Evolutionary conservation across 37 sponge, comb jelly and placozoan genomes (phyloP), one percentile per base, ranked within the genome.

Genomic region (Beroe ovata): DNA sequence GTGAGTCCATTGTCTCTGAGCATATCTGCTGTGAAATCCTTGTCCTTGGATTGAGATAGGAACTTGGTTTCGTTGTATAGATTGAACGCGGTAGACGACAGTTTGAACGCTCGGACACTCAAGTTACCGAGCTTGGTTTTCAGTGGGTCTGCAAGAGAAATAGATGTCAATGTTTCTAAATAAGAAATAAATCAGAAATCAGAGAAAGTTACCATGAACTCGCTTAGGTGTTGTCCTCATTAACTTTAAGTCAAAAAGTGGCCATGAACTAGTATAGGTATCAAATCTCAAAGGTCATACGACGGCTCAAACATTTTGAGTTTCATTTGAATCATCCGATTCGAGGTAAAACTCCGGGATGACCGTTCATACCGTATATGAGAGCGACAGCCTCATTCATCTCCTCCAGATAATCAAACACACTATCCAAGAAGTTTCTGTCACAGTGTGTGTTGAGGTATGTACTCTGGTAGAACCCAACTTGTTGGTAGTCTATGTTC

Each of bases 391-490:
- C 71, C 25, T 69, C 71, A 20, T 69, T 69, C 71, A 69, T 69
- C 25, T 69, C 71, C 71, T 69, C 71, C 38, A 69, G 38, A 28
- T 69, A 69, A 35, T 69, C 71, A 25, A 69, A 69, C 38, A 69
- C 71, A 34, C 35, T 29, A 38, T 69, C 71, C 36, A 69, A 20
- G 38, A 69, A 69, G 71, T 69, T 69, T 28, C 71, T 69, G 71
- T 69, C 71, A 35, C 71, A 69, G 71, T 69, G 71, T 11, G 71
- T 69, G 71, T 69, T 69, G 20, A 69, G 71, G 38, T 69, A 69
- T 6, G 71, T 69, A 20, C 71, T 69, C 38, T 69, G 71, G 38
- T 69, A 69, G 25, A 69, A 69, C 14, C 71, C 71, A 8, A 69
- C 71, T 34, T 69, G 71, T 20, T 69, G 71, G 71, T 69, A 69